Evolutionary conservation across 1,140 invertebrate genomes (phyloP).

Genomic region (Sinella curviseta): DNA sequence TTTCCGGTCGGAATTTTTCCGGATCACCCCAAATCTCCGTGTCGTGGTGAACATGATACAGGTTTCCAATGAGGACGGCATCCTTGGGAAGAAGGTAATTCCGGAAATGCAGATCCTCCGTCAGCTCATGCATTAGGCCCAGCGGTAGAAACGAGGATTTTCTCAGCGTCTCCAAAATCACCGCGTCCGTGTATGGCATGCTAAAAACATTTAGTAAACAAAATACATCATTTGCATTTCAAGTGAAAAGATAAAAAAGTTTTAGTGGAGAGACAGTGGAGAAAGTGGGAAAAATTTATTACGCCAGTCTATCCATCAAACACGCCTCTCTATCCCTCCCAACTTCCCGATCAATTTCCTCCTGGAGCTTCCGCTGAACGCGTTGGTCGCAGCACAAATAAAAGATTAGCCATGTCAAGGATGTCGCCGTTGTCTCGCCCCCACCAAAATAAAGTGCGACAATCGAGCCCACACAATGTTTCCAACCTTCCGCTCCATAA

Average conservation of each 20-base stretch:
- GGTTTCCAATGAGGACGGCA: not conserved
- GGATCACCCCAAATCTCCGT: not conserved
- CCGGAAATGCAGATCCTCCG: not conserved
- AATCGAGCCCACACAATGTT: not conserved
- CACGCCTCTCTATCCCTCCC: not conserved
- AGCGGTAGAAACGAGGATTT: not conserved
- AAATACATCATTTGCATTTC: not conserved
- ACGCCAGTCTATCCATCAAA: not conserved
- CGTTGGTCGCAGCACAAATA: not conserved
- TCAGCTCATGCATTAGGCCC: not conserved
- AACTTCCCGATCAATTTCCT: not conserved
- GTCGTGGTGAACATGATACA: not conserved
- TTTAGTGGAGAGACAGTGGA: no score
- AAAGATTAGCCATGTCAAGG: not conserved
- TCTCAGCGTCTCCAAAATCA: not conserved
- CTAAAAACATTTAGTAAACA: not conserved
- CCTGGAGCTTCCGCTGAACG: not conserved
- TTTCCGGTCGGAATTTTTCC: not conserved
- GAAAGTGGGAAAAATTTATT: no score
- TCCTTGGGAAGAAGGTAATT: not conserved
- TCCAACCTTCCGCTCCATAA: not conserved
- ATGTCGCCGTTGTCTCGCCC: not conserved
- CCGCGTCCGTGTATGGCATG: not conserved
- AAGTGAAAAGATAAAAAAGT: not conserved
- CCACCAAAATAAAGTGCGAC: not conserved